Evolutionary conservation across 2,888 invertebrate species (phyloP).

Genomic region (Caenorhabditis sp.): DNA sequence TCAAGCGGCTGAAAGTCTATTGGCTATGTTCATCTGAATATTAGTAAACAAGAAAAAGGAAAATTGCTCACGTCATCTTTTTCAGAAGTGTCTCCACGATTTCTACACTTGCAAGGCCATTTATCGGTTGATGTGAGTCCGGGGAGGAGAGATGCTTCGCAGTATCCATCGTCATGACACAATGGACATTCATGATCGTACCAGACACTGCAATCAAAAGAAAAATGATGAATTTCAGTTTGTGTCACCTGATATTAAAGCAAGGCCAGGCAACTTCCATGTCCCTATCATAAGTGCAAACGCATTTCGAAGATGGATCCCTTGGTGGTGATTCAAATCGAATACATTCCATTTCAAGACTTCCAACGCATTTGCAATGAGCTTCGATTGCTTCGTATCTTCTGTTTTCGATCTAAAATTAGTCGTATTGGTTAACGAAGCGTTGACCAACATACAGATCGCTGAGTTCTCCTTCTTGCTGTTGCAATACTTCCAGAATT

Average conservation of each 20-base stretch:
- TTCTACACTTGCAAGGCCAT: conserved; percentile 73
- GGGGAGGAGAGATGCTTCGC: conserved; percentile 63
- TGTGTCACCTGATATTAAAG: conserved; percentile 73
- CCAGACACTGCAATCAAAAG: conserved; percentile 66
- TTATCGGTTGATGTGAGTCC: conserved; percentile 49
- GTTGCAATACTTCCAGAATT: conserved; percentile 10
- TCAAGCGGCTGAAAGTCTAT: conserved; percentile 68
- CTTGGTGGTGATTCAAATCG: conserved; percentile 74
- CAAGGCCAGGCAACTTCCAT: conserved; percentile 75
- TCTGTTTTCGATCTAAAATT: conserved; percentile 47
- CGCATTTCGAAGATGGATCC: conserved; percentile 72
- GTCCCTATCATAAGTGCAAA: conserved; percentile 73
- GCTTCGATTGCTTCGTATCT: conserved; percentile 76
- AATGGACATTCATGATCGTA: conserved; percentile 74
- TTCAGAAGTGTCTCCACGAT: conserved; percentile 57
- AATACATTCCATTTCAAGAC: conserved; percentile 76
- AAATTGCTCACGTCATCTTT: conserved; percentile 64
- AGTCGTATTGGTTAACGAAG: no score
- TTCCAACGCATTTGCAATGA: conserved; percentile 76
- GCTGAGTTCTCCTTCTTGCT: conserved; percentile 61
- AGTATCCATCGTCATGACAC: conserved; percentile 72
- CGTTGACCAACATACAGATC: conserved; percentile 24
- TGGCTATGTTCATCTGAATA: conserved; percentile 11
- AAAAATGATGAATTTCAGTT: no score
- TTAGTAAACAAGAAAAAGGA: not conserved